Evolutionary conservation across 2,113 vertebrate species (phyloP).

Genomic region (Manacus vitellinus): DNA sequence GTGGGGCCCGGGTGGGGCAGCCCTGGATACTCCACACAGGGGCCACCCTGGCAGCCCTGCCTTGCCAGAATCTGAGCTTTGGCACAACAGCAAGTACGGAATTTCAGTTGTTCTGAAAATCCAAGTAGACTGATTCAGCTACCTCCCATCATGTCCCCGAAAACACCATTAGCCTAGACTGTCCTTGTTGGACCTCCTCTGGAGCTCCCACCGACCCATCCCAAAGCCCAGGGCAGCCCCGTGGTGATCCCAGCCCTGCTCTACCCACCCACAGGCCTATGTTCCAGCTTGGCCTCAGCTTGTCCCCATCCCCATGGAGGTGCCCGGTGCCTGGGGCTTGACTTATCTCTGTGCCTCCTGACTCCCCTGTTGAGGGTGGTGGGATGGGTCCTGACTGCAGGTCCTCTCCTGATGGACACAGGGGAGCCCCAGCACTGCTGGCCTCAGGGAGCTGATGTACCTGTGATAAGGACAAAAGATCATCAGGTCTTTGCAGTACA

Average conservation of each 20-base stretch:
- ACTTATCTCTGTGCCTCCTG: too few species aligned
- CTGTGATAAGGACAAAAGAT: not conserved
- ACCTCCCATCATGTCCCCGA: rapidly evolving
- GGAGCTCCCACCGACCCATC: rapidly evolving
- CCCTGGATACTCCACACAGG: not conserved
- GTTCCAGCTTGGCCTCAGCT: not conserved
- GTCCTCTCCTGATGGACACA: not conserved
- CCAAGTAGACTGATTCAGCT: too few species aligned
- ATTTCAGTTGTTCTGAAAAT: not conserved
- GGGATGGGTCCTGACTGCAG: not conserved
- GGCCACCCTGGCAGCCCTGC: not conserved
- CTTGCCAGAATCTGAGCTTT: rapidly evolving
- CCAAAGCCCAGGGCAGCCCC: not conserved
- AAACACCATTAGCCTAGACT: not conserved
- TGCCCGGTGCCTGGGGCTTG: not conserved
- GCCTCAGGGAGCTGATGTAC: not conserved
- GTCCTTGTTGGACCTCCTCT: not conserved
- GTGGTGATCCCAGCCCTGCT: not conserved
- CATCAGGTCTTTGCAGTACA: not conserved
- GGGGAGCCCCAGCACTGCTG: not conserved
- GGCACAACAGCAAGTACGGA: not conserved
- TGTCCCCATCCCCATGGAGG: rapidly evolving
- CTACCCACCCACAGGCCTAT: too few species aligned
- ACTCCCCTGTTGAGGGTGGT: too few species aligned
- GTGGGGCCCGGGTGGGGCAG: rapidly evolving